These are phyloP conservation scores for Acropora yongei DNA, from an alignment of 64 coral and sea anemone genomes.

Conservation along the genomic window DNA sequence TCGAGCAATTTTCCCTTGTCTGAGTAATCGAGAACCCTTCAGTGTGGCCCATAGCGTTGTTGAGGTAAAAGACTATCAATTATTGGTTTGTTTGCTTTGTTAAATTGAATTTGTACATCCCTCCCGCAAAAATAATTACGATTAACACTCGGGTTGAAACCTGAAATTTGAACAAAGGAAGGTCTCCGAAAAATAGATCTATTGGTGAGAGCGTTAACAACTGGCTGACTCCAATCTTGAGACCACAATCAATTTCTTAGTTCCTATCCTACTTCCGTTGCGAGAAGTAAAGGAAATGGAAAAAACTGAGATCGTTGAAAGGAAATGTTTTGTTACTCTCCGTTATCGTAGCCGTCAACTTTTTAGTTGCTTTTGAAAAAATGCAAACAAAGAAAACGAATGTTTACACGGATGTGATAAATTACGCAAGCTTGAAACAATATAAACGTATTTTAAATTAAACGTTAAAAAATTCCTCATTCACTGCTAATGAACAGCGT, in stretches of 20 bases:
- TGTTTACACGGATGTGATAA: background rate
- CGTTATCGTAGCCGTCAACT: too few species aligned
- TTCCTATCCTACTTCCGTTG: too few species aligned
- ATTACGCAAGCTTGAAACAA: background rate
- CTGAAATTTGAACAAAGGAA: background rate
- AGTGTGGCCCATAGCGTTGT: background rate
- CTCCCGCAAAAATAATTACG: background rate
- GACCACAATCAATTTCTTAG: background rate
- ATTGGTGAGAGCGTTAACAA: background rate
- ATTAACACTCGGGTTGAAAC: background rate
- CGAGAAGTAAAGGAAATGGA: too few species aligned
- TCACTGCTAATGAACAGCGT: background rate
- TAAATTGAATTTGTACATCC: conserved; percentile 6
- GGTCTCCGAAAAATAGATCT: background rate
- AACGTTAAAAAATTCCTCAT: background rate
- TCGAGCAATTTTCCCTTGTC: background rate
- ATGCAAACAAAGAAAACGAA: background rate
- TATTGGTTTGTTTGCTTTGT: conserved; percentile 11
- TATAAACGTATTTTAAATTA: background rate
- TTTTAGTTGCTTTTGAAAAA: background rate
- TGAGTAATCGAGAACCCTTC: background rate
- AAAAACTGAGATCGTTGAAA: too few species aligned
- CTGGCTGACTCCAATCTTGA: background rate
- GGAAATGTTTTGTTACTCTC: too few species aligned
- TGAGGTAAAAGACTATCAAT: background rate